Base-by-base conservation (phyloP, 1,140 invertebrate genomes). In the Ylistrum balloti region DNA sequence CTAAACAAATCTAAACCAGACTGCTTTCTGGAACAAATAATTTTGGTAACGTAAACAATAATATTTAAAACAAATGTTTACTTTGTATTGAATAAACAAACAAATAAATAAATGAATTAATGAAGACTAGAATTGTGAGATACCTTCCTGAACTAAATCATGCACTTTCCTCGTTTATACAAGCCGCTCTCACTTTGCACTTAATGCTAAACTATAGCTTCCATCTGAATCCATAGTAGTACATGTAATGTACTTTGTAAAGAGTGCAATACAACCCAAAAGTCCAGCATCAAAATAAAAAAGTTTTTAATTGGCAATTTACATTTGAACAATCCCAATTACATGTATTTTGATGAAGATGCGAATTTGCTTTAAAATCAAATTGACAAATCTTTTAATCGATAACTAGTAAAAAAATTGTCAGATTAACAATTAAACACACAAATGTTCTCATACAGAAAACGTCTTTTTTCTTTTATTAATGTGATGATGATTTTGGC, bases 301-400 rank as follows among this genome's bases (percentile, higher is more conserved):
- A 74, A 74, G 9, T 28, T 20, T 56, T 74, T 74, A 74, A 74
- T 74, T 74, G 56, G 22, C 56, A 74, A 74, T 74, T 74, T 74
- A 74, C 56, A n/a, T 74, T 74, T 74, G n/a, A 74, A 74, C 13
- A 74, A 74, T n/a, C 56, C 56, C 56, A 74, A 74, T 74, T 74
- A 74, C 28, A n/a, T 74, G 56, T 11, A n/a, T 74, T 74, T 74
- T 74, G 56, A 74, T 74, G 56, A 28, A 74, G 5, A 28, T 74
- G 56, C 22, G n/a, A 74, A 74, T 74, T 74, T 74, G 56, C 28
- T 74, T 74, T 74, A 28, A 74, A 74, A 74, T 74, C 56, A 5
- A 74, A 74, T 28, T 28, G 56, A 74, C 56, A 74, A 74, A 74
- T 74, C 56, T 74, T 5, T 74, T 74, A 3, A n/a, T 74, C 56